Conservation (phyloP, 2,888 invertebrate species). For the Automeris io region DNA sequence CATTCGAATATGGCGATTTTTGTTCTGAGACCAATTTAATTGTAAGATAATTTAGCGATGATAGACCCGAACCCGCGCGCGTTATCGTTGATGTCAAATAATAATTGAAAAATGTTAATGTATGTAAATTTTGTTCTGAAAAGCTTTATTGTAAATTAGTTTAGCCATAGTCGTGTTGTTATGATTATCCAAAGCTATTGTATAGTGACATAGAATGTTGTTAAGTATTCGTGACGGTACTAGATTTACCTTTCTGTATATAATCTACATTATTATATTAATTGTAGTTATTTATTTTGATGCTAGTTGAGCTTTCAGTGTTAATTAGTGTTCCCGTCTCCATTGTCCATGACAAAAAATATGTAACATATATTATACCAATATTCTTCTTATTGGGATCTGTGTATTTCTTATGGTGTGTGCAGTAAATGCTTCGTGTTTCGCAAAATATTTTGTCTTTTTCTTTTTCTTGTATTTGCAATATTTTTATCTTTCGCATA, state of each 20-base stretch:
- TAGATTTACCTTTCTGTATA: conserved; percentile 50
- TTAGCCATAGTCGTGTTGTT: conserved; percentile 58
- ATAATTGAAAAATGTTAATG: conserved; percentile 48
- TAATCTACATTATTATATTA: conserved; percentile 43
- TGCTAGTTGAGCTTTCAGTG: conserved; percentile 56
- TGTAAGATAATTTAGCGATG: conserved; percentile 14
- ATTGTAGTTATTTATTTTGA: conserved; percentile 68
- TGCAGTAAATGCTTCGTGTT: too few species aligned
- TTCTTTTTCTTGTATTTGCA: too few species aligned
- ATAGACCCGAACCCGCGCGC: conserved; percentile 30
- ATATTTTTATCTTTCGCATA: too few species aligned
- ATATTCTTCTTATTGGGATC: conserved; percentile 22
- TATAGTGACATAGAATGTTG: conserved; percentile 58
- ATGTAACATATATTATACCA: conserved; percentile 27
- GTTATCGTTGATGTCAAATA: conserved; percentile 41
- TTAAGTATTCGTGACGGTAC: conserved; percentile 46
- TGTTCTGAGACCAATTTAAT: conserved; percentile 7
- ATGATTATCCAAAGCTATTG: conserved; percentile 67
- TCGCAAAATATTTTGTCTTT: too few species aligned
- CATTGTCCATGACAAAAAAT: conserved; percentile 59
- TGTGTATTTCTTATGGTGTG: conserved; percentile 21
- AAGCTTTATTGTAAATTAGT: conserved; percentile 75
- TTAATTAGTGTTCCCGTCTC: conserved; percentile 42
- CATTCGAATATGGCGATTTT: conserved; percentile 2
- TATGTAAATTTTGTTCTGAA: conserved; percentile 71